These are phyloP conservation scores for Andrena bucephala DNA, from an alignment of 2,888 invertebrate species.

Conservation along the genomic window DNA sequence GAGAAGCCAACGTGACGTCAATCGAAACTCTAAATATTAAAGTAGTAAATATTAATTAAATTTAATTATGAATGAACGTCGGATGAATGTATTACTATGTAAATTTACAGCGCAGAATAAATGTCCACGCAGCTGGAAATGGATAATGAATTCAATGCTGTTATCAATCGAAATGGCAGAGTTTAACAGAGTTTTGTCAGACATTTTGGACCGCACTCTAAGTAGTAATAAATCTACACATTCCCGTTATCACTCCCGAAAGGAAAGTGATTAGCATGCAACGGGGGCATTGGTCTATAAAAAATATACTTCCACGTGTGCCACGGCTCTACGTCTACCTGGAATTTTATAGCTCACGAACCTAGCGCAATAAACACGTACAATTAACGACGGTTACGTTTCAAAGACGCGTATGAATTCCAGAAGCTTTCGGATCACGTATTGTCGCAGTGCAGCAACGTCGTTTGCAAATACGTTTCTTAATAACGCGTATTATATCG, in stretches of 20 bases:
- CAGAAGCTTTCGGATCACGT: constrained; percentile 39
- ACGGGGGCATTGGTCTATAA: neutral
- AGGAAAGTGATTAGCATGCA: neutral
- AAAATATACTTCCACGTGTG: neutral
- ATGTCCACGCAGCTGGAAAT: neutral
- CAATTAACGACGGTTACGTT: constrained; percentile 26
- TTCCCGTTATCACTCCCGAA: too few relatives aligned
- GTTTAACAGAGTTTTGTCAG: too few relatives aligned
- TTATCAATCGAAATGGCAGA: neutral
- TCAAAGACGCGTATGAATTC: constrained; percentile 18
- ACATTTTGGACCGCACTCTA: too few relatives aligned
- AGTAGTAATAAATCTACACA: too few relatives aligned
- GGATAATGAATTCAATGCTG: neutral
- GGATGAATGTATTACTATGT: neutral
- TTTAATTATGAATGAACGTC: neutral
- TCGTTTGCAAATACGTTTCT: constrained; percentile 44
- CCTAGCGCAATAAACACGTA: constrained; percentile 12
- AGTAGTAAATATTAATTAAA: constrained; percentile 7
- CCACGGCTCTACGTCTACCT: neutral
- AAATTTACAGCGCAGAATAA: neutral
- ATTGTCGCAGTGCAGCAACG: constrained; percentile 47
- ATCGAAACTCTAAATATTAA: neutral
- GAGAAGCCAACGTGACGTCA: neutral
- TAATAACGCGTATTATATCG: constrained; percentile 34
- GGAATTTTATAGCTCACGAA: neutral